A percentile compares a stretch with the other conserved stretches of the same genome.
These are phyloP conservation scores for Tricholaema leucomelas DNA, from an alignment of 2,113 vertebrate species.

Conservation along the genomic window DNA sequence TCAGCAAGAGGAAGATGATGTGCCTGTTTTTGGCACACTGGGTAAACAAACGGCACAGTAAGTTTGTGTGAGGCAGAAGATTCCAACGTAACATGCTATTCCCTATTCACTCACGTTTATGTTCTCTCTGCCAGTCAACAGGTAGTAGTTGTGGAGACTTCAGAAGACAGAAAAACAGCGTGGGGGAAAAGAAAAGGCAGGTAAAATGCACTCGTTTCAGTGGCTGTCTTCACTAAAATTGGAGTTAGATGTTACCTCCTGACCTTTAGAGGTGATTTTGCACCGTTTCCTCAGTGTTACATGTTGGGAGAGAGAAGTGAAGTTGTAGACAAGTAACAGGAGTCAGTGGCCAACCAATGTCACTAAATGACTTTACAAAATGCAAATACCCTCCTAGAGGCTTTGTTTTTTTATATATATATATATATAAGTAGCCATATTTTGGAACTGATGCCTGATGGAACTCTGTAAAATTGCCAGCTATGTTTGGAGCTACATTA, in stretches of 20 bases:
- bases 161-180: not conserved
- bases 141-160: not conserved
- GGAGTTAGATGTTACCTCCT: not conserved
- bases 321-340: not conserved
- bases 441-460: not conserved
- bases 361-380: not conserved
- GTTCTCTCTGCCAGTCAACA: not conserved
- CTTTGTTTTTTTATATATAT: not conserved
- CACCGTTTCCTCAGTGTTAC: not conserved
- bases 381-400: not conserved
- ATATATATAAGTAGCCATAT: not conserved
- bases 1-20: conserved; percentile 48
- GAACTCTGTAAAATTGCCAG: not conserved
- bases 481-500: conserved; percentile 5
- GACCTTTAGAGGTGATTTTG: not conserved
- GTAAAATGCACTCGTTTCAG: not conserved
- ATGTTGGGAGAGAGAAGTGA: not conserved
- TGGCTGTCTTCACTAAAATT: not conserved
- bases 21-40: not conserved
- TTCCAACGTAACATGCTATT: not conserved
- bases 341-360: not conserved
- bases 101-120: accelerated
- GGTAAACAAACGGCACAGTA: not conserved
- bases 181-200: not conserved
- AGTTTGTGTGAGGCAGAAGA: not conserved